phyloP scores from a whole-genome alignment of 2,113 vertebrate genomes.

The Pelodiscus sinensis region DNA sequence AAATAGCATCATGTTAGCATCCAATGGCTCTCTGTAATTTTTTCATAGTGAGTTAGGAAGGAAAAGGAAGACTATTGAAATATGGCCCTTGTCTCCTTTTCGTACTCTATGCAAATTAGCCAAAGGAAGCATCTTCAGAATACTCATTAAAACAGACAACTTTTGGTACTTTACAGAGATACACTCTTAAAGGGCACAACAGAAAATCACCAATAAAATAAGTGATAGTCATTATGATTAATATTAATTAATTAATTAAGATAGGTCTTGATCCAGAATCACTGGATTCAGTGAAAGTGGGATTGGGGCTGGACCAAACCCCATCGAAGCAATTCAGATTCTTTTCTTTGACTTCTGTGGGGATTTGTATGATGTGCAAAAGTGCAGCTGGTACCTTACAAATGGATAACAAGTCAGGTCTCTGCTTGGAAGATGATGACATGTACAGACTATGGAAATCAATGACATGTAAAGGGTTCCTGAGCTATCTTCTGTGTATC shows the following conservation, averaged over 20 bases:
- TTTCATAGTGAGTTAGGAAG: background rate
- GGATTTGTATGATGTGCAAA: background rate
- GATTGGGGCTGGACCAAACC: background rate
- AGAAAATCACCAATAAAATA: background rate
- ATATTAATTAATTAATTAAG: background rate
- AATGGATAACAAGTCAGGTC: background rate
- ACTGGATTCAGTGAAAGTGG: background rate
- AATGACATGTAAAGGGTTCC: background rate
- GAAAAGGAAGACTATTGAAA: background rate
- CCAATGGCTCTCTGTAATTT: background rate
- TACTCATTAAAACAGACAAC: background rate
- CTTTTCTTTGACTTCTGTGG: background rate
- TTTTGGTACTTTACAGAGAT: background rate
- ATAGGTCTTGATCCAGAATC: background rate
- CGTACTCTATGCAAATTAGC: background rate
- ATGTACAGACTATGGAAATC: background rate
- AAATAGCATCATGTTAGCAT: background rate
- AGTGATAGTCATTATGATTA: background rate
- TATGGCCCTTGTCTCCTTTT: background rate
- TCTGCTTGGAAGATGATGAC: background rate
- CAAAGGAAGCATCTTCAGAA: background rate
- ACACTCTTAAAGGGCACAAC: background rate
- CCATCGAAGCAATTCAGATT: background rate
- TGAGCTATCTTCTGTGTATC: background rate
- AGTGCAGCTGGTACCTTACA: background rate